Percentiles rank a stretch among this genome's conserved stretches.
Conservation (phyloP, 2,888 invertebrate genomes). For the Dromius quadrimaculatus region DNA sequence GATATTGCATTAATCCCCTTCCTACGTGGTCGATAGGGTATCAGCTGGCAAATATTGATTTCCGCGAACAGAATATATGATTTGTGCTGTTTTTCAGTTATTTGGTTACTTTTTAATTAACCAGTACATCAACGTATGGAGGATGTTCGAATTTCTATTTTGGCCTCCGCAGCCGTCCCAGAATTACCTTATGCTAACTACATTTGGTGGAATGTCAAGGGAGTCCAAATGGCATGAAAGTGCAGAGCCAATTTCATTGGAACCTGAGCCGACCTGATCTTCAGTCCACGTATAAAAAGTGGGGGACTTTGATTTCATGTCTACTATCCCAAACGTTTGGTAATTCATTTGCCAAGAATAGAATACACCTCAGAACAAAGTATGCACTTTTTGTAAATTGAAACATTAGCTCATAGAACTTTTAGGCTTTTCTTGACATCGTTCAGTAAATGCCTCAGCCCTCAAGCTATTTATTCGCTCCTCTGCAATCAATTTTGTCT, state of each 20-base stretch:
- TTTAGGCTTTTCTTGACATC: no score
- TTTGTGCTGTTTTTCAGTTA: constrained; percentile 54
- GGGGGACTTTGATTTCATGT: constrained; percentile 55
- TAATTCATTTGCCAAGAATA: constrained; percentile 57
- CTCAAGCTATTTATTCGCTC: no score
- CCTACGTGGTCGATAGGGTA: constrained; percentile 23
- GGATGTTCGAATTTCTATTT: constrained; percentile 56
- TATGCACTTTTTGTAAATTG: no score
- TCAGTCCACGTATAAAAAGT: constrained; percentile 56
- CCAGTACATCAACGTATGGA: constrained; percentile 56
- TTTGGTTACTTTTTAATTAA: constrained; percentile 54
- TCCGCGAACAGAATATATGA: constrained; percentile 50
- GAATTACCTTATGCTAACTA: constrained; percentile 53
- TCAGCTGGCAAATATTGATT: constrained; percentile 32
- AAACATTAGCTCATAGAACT: no score
- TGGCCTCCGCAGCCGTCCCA: constrained; percentile 58
- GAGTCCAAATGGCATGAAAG: constrained; percentile 50
- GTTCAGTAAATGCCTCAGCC: no score
- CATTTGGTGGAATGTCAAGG: not conserved
- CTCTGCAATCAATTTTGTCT: no score
- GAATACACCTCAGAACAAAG: no score
- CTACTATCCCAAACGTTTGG: constrained; percentile 56
- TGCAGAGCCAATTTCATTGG: constrained; percentile 56
- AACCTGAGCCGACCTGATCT: constrained; percentile 53
- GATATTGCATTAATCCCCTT: not conserved